A percentile compares a stretch with the other conserved stretches of the same genome.
phyloP scores from a whole-genome alignment of 2,888 invertebrate species.

The Fissipunctia ypsillon region DNA sequence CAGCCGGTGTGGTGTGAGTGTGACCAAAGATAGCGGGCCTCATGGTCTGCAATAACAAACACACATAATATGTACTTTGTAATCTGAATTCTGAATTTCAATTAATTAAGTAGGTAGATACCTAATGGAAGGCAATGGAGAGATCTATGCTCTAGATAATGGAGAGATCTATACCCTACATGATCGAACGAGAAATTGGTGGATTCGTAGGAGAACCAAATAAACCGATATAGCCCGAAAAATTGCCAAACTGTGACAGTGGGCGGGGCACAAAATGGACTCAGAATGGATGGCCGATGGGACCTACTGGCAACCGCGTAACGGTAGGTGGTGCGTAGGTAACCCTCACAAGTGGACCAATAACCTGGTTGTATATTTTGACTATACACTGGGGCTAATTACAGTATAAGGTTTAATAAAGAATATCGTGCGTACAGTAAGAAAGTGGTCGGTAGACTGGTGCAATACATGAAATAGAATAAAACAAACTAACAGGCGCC shows the following conservation, averaged over 20 bases:
- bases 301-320: background rate
- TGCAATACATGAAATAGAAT: too few species aligned
- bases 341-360: background rate
- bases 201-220: background rate
- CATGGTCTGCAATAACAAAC: constrained; percentile 89
- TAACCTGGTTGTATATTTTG: too few species aligned
- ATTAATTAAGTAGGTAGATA: background rate
- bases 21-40: constrained; percentile 92
- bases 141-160: background rate
- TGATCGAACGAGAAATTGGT: background rate
- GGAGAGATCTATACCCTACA: background rate
- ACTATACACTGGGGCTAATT: too few species aligned
- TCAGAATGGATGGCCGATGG: background rate
- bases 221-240: background rate
- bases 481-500: too few species aligned
- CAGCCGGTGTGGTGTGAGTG: constrained; percentile 93
- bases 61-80: background rate
- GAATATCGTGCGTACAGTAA: too few species aligned
- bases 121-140: constrained; percentile 54
- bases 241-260: background rate
- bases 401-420: too few species aligned
- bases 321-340: background rate
- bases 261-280: background rate
- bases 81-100: background rate
- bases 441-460: too few species aligned